phyloP scores from a whole-genome alignment of 2,113 vertebrate species.

The Cathartes aura region DNA sequence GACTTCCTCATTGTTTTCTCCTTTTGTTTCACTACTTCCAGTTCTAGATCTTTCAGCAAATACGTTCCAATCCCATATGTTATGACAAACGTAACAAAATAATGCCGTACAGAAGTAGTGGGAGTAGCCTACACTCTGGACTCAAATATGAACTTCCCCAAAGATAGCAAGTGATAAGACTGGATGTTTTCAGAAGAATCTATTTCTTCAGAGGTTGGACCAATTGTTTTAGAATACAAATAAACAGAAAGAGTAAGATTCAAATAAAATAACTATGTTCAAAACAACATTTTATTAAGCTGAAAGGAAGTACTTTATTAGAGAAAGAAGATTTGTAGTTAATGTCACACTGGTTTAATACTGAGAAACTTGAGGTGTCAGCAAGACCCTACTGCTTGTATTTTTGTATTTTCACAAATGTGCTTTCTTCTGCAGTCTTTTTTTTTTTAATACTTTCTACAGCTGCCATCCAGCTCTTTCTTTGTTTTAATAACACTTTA shows the following conservation, averaged over 20 bases:
- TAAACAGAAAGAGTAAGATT: neutral
- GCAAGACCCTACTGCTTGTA: neutral
- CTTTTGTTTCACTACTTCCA: neutral
- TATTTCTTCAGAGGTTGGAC: neutral
- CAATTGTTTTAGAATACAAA: neutral
- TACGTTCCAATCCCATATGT: neutral
- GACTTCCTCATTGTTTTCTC: neutral
- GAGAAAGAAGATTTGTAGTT: neutral
- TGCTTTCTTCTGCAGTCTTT: neutral
- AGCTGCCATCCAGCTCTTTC: neutral
- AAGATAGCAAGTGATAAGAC: rapidly evolving
- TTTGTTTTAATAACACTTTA: neutral
- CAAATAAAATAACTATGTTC: neutral
- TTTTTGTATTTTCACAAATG: neutral
- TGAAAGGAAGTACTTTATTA: neutral
- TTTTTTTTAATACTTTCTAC: neutral
- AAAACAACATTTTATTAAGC: neutral
- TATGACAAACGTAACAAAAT: neutral
- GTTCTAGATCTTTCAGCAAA: neutral
- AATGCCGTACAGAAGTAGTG: neutral
- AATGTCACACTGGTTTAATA: neutral
- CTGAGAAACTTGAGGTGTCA: neutral
- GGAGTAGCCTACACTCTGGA: neutral
- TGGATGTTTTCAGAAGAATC: neutral
- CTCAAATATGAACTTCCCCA: neutral